Base-by-base conservation (phyloP, 2,797 vertebrate genomes). In the Delichon dasypus region DNA sequence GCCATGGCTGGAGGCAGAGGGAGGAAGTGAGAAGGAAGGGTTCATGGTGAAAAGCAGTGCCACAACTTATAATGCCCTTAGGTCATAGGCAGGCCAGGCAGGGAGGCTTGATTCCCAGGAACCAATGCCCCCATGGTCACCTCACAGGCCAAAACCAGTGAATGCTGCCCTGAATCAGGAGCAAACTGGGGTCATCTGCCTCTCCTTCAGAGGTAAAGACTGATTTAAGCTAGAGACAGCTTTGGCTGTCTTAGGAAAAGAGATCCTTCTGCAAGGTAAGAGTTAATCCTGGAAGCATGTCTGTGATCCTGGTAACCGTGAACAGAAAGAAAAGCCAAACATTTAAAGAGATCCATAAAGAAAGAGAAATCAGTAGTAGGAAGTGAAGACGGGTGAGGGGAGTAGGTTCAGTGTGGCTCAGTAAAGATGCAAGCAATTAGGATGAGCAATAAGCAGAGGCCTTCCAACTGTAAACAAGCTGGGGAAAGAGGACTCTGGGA, bases 401-500 rank as follows among this genome's bases (percentile, higher is more conserved):
- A 75, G 30, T 26, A 76, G 48, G 44, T 94, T 85, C 89, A 62
- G 48, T 1, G 4, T 40, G 42, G 47, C 62, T 61, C 44, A 91
- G 67, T 32, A 85, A 93, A 93, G 85, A 90, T 74, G 82, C 58
- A 71, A 80, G 80, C 2, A 25, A 88, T 94, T 60, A 94, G 50
- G 79, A 90, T 29, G 60, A 95, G 91, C 75, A 96, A 64, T 71
- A 92, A 88, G 94, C 92, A 96, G 82, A 86, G 44, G 30, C 67
- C 68, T 91, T 79, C 55, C 66, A 75, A 57, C 47, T 90, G 36
- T 86, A 95, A 96, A 96, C 79, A 95, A 72, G 16, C 73, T 26
- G 68, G 75, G 71, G 51, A 88, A 94, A 67, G 64, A 86, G 65
- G 77, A 44, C 51, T 65, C 72, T 55, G 71, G 65, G 77, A 92